Evolutionary conservation across 2,113 vertebrate species (phyloP).

Genomic region (Dipodomys merriami): DNA sequence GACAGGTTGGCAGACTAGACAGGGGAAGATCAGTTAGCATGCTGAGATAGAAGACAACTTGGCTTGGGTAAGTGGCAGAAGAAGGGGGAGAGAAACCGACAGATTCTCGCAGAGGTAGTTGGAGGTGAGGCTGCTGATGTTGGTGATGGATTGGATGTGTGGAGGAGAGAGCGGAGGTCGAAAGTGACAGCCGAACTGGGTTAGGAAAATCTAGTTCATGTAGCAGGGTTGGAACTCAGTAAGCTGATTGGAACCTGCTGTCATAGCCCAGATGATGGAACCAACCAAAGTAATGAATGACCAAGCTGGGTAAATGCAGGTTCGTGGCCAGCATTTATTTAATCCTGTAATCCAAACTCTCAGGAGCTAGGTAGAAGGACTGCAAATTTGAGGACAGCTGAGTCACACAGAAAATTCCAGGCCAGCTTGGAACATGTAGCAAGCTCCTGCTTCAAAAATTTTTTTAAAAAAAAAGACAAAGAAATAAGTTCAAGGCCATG

Average conservation of each 20-base stretch:
- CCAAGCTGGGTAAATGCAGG: neutral
- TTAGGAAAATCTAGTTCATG: neutral
- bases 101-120: neutral
- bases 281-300: neutral
- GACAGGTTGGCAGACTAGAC: neutral
- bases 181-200: neutral
- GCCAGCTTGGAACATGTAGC: too few species aligned
- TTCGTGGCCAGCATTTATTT: neutral
- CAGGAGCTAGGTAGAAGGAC: too few species aligned
- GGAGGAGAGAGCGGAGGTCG: neutral
- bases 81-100: neutral
- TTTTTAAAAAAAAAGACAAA: too few species aligned
- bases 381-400: too few species aligned
- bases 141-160: neutral
- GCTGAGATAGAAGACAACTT: neutral
- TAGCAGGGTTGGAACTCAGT: neutral
- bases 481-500: too few species aligned
- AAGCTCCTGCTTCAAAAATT: too few species aligned
- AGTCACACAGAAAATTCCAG: too few species aligned
- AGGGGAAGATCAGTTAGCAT: neutral
- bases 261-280: neutral
- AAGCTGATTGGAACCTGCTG: neutral
- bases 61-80: neutral
- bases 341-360: too few species aligned
- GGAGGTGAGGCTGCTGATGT: neutral